Conservation (phyloP, 2,888 invertebrate genomes). For the Athetis lepigone region DNA sequence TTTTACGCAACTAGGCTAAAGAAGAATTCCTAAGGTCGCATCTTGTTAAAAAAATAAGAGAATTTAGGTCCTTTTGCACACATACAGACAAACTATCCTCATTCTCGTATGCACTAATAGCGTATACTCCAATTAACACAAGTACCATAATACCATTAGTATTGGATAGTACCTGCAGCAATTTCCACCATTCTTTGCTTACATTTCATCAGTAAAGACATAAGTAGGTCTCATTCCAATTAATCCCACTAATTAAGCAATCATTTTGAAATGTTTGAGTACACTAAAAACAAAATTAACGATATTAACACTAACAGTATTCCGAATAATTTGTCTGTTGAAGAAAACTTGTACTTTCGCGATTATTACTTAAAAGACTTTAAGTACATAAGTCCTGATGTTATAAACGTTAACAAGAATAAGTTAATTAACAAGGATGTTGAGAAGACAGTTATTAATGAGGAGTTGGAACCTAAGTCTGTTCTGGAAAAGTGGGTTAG, state of each 20-base stretch:
- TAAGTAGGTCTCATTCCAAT: slow-evolving; percentile 4
- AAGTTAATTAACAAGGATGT: slow-evolving; percentile 50
- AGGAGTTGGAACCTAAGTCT: slow-evolving; percentile 52
- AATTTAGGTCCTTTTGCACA: not conserved
- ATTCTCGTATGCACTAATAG: slow-evolving; percentile 20
- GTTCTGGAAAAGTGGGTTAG: slow-evolving; percentile 75
- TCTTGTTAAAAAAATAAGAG: too few species aligned
- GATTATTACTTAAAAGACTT: slow-evolving; percentile 84
- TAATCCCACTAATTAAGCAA: slow-evolving; percentile 9
- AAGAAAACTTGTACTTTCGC: slow-evolving; percentile 73
- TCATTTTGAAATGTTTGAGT: slow-evolving; percentile 59
- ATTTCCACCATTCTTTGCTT: slow-evolving; percentile 31
- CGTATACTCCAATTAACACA: slow-evolving; percentile 54
- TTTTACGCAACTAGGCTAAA: too few species aligned
- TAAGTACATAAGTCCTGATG: slow-evolving; percentile 80
- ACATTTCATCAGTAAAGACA: slow-evolving; percentile 36
- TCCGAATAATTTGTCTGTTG: slow-evolving; percentile 58
- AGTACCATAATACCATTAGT: slow-evolving; percentile 40
- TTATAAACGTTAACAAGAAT: slow-evolving; percentile 62
- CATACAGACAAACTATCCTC: slow-evolving; percentile 10
- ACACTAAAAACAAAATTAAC: slow-evolving; percentile 59
- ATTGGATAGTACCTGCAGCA: slow-evolving; percentile 13
- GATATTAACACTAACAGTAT: slow-evolving; percentile 54
- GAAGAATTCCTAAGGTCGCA: too few species aligned
- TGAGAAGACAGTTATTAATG: slow-evolving; percentile 48